Base-by-base conservation (phyloP, 2,797 vertebrate genomes). In the Spinibarbus caldwelli region DNA sequence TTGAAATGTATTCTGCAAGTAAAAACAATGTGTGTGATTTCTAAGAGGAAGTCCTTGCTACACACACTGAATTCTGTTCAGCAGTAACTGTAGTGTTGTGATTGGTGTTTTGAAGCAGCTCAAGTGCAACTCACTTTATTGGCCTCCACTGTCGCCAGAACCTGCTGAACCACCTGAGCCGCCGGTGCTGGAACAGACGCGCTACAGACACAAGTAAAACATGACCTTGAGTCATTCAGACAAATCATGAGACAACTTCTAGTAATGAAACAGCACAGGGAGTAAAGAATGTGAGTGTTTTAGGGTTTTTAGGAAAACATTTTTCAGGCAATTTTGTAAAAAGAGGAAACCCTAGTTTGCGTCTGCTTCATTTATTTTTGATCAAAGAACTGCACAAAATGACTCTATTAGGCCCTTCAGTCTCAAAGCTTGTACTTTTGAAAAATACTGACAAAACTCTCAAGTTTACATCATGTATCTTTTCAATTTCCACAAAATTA, bases 41-140 rank as follows among this genome's bases (percentile, higher is more conserved):
- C 15, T 31, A 31, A 19, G 6, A 31, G 14, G 3, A 15, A 64
- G 17, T 31, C 11, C 7, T 64, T 64, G 62, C 34, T 17, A 64
- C 15, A 17, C 17, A 64, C 62, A 31, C 29, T 31, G 62, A 64
- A 31, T 31, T 36, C 12, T 29, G 19, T 41, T 38, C 14, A 43
- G 68, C 1, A 15, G 7, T 72, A 45, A 45, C n/a, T 31, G 7
- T 7, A 23, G 45, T 52, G 12, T 29, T 62, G 57, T 2, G 26
- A 64, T 29, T 62, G 59, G 26, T 29, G 11, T 62, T 62, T 64
- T 54, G 26, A 29, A 64, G 72, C n/a, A 2, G 9, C 17, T 49
- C 43, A 1, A 31, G 8, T 0, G 45, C 1, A 23, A 94, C 94
- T 94, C 93, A 99, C 98, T 94, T 97, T 96, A 85, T 96, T 98